These are phyloP conservation scores for Drosophila funebris DNA, from an alignment of 1,140 invertebrate genomes.

Conservation along the genomic window DNA sequence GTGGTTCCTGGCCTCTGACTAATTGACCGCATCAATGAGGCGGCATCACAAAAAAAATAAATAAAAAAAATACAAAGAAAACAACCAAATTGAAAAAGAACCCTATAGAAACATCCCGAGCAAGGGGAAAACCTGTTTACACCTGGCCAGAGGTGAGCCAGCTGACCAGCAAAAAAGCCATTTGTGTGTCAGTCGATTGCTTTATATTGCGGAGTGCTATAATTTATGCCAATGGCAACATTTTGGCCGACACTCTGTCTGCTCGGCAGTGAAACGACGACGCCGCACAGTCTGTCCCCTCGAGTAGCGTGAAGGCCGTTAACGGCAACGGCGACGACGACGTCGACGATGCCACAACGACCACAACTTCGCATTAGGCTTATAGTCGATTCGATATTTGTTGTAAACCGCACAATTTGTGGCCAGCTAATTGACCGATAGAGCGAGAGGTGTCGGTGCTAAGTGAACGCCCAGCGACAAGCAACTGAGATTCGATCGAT, in stretches of 20 bases:
- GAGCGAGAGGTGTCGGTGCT: conserved; percentile 3
- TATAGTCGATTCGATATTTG: conserved; percentile 11
- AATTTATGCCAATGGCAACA: conserved; percentile 72
- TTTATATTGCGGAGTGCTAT: conserved; percentile 66
- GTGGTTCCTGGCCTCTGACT: conserved; percentile 66
- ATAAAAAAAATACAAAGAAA: conserved; percentile 17
- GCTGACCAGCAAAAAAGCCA: conserved; percentile 60
- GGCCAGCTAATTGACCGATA: conserved; percentile 25
- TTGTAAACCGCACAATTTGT: conserved; percentile 36
- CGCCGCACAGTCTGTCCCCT: conserved; percentile 66
- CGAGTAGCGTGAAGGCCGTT: conserved; percentile 60
- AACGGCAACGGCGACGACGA: background rate
- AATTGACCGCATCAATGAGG: conserved; percentile 62
- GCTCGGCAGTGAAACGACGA: conserved; percentile 37
- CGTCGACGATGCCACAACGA: background rate
- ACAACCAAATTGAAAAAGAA: conserved; percentile 12
- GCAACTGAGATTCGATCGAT: conserved; percentile 18
- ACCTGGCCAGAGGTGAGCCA: too few relatives aligned
- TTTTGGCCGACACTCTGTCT: conserved; percentile 68
- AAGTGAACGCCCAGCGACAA: too few relatives aligned
- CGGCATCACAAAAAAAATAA: conserved; percentile 21
- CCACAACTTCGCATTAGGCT: conserved; percentile 19
- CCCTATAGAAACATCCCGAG: conserved; percentile 15
- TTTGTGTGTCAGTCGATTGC: conserved; percentile 76
- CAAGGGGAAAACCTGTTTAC: conserved; percentile 63